phyloP scores from a whole-genome alignment of 2,888 invertebrate species.

The Coleophora deauratella region DNA sequence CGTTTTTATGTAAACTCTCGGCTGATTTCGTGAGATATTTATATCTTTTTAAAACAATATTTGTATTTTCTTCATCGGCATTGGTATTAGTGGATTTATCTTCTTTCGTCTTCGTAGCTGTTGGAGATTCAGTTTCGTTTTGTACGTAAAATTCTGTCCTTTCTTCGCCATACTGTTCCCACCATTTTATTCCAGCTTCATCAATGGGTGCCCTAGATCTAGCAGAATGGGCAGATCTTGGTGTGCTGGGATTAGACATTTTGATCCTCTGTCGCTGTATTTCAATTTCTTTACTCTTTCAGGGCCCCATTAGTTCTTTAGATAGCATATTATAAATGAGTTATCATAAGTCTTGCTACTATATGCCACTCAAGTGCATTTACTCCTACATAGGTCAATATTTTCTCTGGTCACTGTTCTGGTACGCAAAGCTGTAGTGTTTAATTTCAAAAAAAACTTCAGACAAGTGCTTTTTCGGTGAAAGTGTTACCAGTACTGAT shows the following conservation, averaged over 20 bases:
- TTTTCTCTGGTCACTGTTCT: too few relatives aligned
- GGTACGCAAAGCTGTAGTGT: too few relatives aligned
- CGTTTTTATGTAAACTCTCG: neutral
- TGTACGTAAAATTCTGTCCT: slow-evolving; percentile 16
- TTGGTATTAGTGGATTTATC: slow-evolving; percentile 6
- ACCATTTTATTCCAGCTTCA: slow-evolving; percentile 39
- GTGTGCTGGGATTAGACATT: slow-evolving; percentile 28
- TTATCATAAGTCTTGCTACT: too few relatives aligned
- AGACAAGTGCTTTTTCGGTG: neutral
- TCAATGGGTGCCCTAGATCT: slow-evolving; percentile 57
- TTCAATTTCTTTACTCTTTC: neutral
- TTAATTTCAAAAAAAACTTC: neutral
- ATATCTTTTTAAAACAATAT: neutral
- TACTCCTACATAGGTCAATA: too few relatives aligned
- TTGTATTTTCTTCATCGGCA: neutral
- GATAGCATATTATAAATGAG: too few relatives aligned
- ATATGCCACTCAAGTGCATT: too few relatives aligned
- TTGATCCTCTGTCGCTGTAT: slow-evolving; percentile 1
- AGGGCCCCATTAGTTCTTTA: neutral
- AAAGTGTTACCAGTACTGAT: neutral
- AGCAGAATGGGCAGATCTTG: slow-evolving; percentile 36
- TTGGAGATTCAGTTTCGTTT: slow-evolving; percentile 10
- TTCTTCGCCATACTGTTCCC: slow-evolving; percentile 40
- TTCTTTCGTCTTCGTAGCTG: neutral
- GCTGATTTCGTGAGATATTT: too few relatives aligned